Evolutionary conservation across 2,888 invertebrate genomes (phyloP).

Genomic region (Standfussiana lucernea): DNA sequence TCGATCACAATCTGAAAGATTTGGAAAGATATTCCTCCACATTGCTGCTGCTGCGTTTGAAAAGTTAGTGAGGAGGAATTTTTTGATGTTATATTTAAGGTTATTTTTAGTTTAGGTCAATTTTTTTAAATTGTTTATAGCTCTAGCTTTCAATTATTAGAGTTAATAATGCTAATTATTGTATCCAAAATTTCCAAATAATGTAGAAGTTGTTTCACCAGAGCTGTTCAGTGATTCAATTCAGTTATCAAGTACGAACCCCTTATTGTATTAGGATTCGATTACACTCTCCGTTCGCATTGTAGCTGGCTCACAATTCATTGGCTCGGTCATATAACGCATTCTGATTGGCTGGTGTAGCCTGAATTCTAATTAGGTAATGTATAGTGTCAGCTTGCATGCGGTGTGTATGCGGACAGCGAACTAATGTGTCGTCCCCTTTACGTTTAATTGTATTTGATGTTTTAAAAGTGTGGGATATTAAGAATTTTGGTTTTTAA

Average conservation of each 20-base stretch:
- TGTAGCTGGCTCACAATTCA: slow-evolving; percentile 41
- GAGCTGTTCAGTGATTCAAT: slow-evolving; percentile 2
- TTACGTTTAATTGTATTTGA: slow-evolving; percentile 18
- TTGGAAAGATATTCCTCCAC: background rate
- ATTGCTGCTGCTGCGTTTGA: background rate
- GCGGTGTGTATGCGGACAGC: slow-evolving; percentile 34
- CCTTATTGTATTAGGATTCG: slow-evolving; percentile 40
- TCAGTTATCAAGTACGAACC: slow-evolving; percentile 21
- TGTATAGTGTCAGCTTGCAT: slow-evolving; percentile 57
- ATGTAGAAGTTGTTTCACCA: background rate
- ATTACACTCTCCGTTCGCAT: slow-evolving; percentile 30
- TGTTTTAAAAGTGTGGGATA: background rate
- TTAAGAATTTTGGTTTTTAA: background rate
- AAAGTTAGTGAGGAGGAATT: background rate
- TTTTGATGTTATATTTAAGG: background rate
- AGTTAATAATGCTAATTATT: background rate
- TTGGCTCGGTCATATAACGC: slow-evolving; percentile 43
- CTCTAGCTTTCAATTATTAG: background rate
- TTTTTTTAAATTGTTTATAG: background rate
- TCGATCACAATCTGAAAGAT: background rate
- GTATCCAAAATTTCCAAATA: background rate
- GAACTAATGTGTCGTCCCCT: slow-evolving; percentile 32
- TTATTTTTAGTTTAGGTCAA: background rate
- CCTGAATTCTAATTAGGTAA: slow-evolving; percentile 63
- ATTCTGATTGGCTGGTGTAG: slow-evolving; percentile 52